These are phyloP conservation scores for Poeciliopsis infans DNA, from an alignment of 2,797 vertebrate genomes.

Conservation along the genomic window DNA sequence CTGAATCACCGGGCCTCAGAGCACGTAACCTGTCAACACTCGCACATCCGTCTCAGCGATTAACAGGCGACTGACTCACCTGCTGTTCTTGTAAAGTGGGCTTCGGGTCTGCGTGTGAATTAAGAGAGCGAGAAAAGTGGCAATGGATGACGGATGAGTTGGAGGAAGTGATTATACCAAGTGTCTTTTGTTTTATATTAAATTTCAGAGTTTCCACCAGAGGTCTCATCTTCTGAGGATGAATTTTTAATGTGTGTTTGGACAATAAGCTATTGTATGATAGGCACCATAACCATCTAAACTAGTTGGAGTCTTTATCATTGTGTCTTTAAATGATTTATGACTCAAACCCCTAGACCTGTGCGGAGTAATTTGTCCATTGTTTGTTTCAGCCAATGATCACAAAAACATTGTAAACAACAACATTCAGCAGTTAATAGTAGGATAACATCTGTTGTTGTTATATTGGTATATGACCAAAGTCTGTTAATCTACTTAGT, in stretches of 20 bases:
- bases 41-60: constrained; percentile 45
- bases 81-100: constrained; percentile 23
- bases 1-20: constrained; percentile 37
- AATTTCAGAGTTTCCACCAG: background rate
- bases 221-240: constrained; percentile 22
- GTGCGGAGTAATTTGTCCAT: constrained; percentile 37
- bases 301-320: constrained; percentile 63
- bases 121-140: background rate
- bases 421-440: background rate
- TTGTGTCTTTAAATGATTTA: constrained; percentile 69
- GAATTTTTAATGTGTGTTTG: constrained; percentile 48
- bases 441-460: background rate
- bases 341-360: constrained; percentile 39
- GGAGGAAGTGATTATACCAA: background rate
- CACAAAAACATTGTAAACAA: background rate
- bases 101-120: constrained; percentile 20
- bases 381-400: constrained; percentile 13
- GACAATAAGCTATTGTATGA: constrained; percentile 48
- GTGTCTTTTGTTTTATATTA: constrained; percentile 10
- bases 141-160: constrained; percentile 8
- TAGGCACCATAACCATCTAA: constrained; percentile 15
- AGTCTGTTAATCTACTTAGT: background rate
- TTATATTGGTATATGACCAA: background rate
- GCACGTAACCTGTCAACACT: constrained; percentile 43
- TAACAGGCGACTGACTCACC: constrained; percentile 60